Conservation (phyloP, 2,888 invertebrate species). For the Megaustenia siamemsis region DNA sequence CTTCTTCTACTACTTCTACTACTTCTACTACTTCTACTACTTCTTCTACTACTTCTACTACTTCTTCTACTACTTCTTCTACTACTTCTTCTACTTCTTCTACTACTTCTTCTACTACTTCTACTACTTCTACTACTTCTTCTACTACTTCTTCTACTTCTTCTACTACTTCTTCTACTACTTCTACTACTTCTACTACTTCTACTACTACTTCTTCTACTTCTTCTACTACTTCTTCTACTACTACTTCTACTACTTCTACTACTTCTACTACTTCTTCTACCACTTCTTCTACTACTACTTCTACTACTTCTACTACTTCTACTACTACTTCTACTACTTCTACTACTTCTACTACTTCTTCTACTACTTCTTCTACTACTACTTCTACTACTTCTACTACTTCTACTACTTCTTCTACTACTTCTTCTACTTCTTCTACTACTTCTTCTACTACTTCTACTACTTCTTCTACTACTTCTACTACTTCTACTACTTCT, state of each 20-base stretch:
- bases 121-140: constrained; percentile 30
- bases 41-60: constrained; percentile 38
- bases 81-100: constrained; percentile 40
- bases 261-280: too few species aligned
- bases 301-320: constrained; percentile 27
- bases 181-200: constrained; percentile 31
- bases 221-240: constrained; percentile 16
- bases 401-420: not conserved
- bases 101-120: constrained; percentile 21
- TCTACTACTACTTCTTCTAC: constrained; percentile 31
- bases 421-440: not conserved
- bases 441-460: not conserved
- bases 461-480: not conserved
- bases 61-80: constrained; percentile 35
- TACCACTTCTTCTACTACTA: constrained; percentile 10
- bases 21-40: constrained; percentile 41
- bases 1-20: constrained; percentile 35
- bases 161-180: constrained; percentile 19
- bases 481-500: constrained; percentile 23
- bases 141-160: constrained; percentile 41
- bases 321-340: not conserved
- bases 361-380: not conserved
- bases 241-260: constrained; percentile 29
- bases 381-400: not conserved
- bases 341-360: not conserved